These are phyloP conservation scores for Acleris holmiana DNA, from an alignment of 2,888 invertebrate genomes.

Conservation along the genomic window DNA sequence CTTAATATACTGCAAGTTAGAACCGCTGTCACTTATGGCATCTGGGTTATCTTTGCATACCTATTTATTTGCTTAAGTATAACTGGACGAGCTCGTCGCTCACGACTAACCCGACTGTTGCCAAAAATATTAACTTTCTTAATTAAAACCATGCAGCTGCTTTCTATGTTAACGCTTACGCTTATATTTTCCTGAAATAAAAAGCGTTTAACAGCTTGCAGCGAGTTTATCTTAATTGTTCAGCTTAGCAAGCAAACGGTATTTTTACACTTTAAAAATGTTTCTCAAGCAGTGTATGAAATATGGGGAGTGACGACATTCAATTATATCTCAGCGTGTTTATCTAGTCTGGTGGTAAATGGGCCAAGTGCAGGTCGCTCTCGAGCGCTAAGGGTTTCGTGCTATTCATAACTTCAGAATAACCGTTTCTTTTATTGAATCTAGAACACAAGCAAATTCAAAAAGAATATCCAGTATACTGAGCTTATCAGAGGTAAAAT, in stretches of 20 bases:
- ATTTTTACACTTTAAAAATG: constrained; percentile 5
- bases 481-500: too few relatives aligned
- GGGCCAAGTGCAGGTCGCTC: background rate
- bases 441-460: too few relatives aligned
- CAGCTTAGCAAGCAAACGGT: constrained; percentile 26
- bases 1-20: constrained; percentile 62
- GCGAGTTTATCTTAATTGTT: constrained; percentile 34
- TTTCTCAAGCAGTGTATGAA: constrained; percentile 10
- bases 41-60: constrained; percentile 28
- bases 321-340: constrained; percentile 5
- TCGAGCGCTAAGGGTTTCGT: background rate
- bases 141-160: constrained; percentile 1
- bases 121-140: constrained; percentile 4
- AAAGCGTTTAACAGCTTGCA: constrained; percentile 20
- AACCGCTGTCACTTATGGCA: constrained; percentile 38
- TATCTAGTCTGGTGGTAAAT: background rate
- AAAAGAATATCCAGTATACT: too few relatives aligned
- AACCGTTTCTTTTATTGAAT: too few relatives aligned
- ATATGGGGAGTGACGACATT: constrained; percentile 8
- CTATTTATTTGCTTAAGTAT: constrained; percentile 7
- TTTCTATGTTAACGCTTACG: constrained; percentile 11
- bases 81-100: constrained; percentile 1
- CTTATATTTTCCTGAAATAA: constrained; percentile 13
- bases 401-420: background rate
- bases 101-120: constrained; percentile 1